Evolutionary conservation across 2,888 invertebrate species (phyloP).

Genomic region (Synergus laeviventris): DNA sequence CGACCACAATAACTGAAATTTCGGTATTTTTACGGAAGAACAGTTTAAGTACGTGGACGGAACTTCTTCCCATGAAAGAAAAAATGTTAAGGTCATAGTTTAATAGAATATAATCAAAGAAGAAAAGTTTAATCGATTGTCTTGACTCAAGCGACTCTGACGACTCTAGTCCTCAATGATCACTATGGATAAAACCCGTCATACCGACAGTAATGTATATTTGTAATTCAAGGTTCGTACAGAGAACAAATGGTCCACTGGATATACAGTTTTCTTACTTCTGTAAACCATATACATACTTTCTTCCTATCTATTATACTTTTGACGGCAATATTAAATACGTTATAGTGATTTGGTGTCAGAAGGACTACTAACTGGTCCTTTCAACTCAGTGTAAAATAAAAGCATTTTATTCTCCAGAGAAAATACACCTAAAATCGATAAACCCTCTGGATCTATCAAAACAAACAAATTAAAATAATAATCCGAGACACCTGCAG

Average conservation of each 20-base stretch:
- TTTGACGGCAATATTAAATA: background rate
- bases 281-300: constrained; percentile 27
- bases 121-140: constrained; percentile 21
- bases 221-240: constrained; percentile 35
- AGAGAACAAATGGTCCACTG: constrained; percentile 34
- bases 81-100: background rate
- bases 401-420: background rate
- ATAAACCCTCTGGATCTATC: background rate
- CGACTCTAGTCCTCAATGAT: constrained; percentile 28
- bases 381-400: background rate
- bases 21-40: background rate
- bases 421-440: background rate
- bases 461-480: too few relatives aligned
- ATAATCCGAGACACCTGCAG: too few relatives aligned
- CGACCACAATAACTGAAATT: background rate
- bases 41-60: constrained; percentile 11
- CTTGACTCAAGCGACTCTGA: constrained; percentile 27
- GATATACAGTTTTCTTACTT: constrained; percentile 27
- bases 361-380: background rate
- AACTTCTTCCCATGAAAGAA: constrained; percentile 20
- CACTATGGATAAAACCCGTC: constrained; percentile 23
- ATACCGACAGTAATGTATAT: constrained; percentile 9
- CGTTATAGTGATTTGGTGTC: background rate
- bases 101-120: background rate
- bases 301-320: constrained; percentile 16